Percentiles rank a stretch among this genome's conserved stretches.
Evolutionary conservation across 1,140 invertebrate genomes (phyloP).

Genomic region (Pantala flavescens): DNA sequence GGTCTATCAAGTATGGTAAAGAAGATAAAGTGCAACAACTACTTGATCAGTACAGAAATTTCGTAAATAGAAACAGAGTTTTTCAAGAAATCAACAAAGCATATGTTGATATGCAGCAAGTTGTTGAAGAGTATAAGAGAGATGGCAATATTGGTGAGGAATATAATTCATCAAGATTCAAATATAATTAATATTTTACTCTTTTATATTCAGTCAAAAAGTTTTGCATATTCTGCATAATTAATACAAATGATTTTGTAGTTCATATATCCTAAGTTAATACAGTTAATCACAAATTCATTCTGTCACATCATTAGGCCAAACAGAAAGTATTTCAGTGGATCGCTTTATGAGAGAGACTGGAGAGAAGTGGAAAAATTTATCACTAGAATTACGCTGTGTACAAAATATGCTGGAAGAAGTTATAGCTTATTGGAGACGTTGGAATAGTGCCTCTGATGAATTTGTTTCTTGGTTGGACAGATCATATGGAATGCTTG

Average conservation of each 20-base stretch:
- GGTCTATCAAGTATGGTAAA: slow-evolving; percentile 80
- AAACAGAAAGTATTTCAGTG: slow-evolving; percentile 61
- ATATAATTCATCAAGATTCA: not conserved
- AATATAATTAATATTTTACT: slow-evolving; percentile 12
- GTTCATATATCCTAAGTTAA: no score
- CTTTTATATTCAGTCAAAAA: not conserved
- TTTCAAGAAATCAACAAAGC: slow-evolving; percentile 92
- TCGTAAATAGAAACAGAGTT: slow-evolving; percentile 81
- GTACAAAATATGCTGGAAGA: slow-evolving; percentile 82
- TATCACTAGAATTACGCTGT: slow-evolving; percentile 81
- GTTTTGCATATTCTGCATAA: not conserved
- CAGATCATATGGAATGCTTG: slow-evolving; percentile 64
- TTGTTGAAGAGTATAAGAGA: slow-evolving; percentile 81
- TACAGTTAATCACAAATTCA: no score
- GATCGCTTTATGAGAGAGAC: slow-evolving; percentile 78
- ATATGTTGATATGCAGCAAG: slow-evolving; percentile 81
- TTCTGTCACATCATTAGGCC: slow-evolving; percentile 36
- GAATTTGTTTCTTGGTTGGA: slow-evolving; percentile 71
- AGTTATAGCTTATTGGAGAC: slow-evolving; percentile 76
- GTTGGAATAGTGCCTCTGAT: slow-evolving; percentile 60
- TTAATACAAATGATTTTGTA: not conserved
- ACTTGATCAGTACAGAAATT: slow-evolving; percentile 80
- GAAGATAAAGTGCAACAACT: slow-evolving; percentile 73
- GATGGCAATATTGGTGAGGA: slow-evolving; percentile 63
- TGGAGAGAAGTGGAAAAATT: slow-evolving; percentile 76